Evolutionary conservation across 2,797 vertebrate species (phyloP), one percentile per base, ranked within the genome.

Genomic region (Pipistrellus pygmaeus): DNA sequence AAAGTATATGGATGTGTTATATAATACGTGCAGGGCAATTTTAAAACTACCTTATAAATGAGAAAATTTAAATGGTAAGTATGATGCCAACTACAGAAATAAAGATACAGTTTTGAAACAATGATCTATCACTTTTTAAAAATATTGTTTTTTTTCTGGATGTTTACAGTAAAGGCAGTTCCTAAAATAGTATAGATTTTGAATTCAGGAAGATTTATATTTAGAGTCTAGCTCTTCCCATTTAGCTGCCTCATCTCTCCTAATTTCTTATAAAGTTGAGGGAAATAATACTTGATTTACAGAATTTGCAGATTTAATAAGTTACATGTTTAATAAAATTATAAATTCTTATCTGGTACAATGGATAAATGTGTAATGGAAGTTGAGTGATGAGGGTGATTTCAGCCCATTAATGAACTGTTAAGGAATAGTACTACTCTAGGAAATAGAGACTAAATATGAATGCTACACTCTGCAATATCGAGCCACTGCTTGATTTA

Each of bases 111-210:
- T 90, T 94, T 96, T 95, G 51, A 41, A 81, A 93, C 86, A 73
- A 32, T 4, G 23, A 95, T 90, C 46, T 85, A 17, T 84, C 93
- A 0, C 2, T 57, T 62, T 80, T 95, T 55, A 51, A 68, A 38
- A 10, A 41, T 91, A 53, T 91, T 97, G 88, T 95, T 95, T 95
- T 53, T 53, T 91, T 78, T 95, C 95, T 76, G 89, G 75, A 44
- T 73, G 92, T 81, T 76, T 85, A 51, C 38, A 75, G 87, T 91
- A 93, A 93, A 93, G 69, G 48, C 8, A 81, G 68, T 89, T 94
- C 69, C 64, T 75, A 78, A 89, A 93, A 85, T 93, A 90, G 18
- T 85, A 21, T 53, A 3, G 66, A 85, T 64, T 90, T 91, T 35
- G 25, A 68, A 77, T 86, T 91, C 18, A 84, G 71, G 89, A 94